These are phyloP conservation scores for Achroia grisella DNA, from an alignment of 1,140 invertebrate species.

Conservation along the genomic window DNA sequence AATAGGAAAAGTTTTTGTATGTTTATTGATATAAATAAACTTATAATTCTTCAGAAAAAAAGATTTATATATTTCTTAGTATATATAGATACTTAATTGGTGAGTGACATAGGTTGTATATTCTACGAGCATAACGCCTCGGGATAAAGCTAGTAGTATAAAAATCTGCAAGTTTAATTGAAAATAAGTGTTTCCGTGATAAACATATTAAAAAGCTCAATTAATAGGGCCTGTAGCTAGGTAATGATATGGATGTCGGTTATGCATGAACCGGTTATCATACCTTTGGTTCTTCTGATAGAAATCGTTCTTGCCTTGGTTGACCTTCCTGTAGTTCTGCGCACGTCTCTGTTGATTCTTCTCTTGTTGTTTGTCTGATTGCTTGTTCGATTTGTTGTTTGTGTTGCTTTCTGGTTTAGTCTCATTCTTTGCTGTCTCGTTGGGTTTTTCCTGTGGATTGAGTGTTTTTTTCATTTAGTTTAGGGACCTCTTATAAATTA, in stretches of 20 bases:
- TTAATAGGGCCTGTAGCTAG: constrained; percentile 59
- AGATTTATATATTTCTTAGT: no score
- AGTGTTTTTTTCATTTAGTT: no score
- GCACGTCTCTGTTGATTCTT: constrained; percentile 36
- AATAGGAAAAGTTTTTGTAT: no score
- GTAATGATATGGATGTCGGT: constrained; percentile 56
- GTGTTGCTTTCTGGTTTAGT: constrained; percentile 15
- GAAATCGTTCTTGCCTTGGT: constrained; percentile 43
- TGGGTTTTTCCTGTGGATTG: constrained; percentile 31
- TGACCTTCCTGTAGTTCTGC: constrained; percentile 51
- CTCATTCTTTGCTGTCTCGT: constrained; percentile 18
- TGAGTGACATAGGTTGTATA: no score
- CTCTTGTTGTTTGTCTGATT: constrained; percentile 29
- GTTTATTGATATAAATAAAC: no score
- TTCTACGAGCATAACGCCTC: no score
- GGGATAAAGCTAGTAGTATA: no score
- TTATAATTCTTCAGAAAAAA: no score
- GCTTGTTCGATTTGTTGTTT: constrained; percentile 20
- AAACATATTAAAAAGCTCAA: constrained; percentile 22
- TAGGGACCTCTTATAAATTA: no score
- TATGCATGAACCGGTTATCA: constrained; percentile 50
- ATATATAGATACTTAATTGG: no score
- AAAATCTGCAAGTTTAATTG: no score
- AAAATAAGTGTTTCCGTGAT: no score
- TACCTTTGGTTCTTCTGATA: constrained; percentile 60